A percentile compares a stretch with the other conserved stretches of the same genome.
These are phyloP conservation scores for Trichopria drosophilae DNA, from an alignment of 2,888 invertebrate genomes.

Conservation along the genomic window DNA sequence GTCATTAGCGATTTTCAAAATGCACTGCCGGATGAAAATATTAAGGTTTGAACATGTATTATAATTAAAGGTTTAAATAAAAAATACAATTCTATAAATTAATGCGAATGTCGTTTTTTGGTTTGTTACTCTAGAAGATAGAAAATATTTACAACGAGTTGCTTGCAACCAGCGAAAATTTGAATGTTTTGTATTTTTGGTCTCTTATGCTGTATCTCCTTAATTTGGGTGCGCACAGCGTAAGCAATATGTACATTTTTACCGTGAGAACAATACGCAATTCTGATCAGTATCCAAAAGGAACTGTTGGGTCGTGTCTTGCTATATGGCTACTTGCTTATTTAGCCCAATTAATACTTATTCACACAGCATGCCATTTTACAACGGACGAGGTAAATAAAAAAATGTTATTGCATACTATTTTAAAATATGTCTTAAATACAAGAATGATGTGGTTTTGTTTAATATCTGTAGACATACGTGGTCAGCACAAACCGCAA, in stretches of 20 bases:
- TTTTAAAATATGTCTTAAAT: neutral
- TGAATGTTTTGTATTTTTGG: constrained; percentile 42
- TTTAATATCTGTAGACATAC: no score
- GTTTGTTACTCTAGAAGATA: constrained; percentile 36
- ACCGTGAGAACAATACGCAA: no score
- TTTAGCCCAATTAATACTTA: constrained; percentile 38
- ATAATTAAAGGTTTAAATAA: no score
- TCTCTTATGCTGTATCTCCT: constrained; percentile 46
- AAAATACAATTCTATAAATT: no score
- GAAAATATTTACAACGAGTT: constrained; percentile 45
- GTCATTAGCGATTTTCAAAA: no score
- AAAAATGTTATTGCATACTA: neutral
- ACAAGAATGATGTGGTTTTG: no score
- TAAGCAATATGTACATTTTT: constrained; percentile 42
- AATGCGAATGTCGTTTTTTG: no score
- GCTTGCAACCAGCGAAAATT: constrained; percentile 42
- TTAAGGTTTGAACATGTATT: no score
- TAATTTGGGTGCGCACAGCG: constrained; percentile 44
- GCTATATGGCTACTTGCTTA: constrained; percentile 40
- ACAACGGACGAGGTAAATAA: constrained; percentile 40
- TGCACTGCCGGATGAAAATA: no score
- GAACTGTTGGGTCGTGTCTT: constrained; percentile 37
- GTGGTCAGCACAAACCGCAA: no score
- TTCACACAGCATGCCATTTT: constrained; percentile 44
- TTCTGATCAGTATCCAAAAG: no score